Conservation (phyloP, 2,888 invertebrate genomes). For the Tachina fera region DNA sequence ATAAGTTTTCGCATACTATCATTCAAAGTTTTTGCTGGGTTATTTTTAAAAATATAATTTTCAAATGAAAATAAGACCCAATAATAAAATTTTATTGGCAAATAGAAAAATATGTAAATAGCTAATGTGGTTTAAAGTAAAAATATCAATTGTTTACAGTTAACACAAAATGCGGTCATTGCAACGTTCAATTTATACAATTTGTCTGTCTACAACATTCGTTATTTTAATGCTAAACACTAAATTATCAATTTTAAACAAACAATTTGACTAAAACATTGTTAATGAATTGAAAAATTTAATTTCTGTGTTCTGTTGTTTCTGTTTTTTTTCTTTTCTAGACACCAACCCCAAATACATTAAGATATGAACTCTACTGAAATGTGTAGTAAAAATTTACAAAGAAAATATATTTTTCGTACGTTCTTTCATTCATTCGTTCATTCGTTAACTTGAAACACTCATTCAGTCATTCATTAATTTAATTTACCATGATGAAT, state of each 20-base stretch:
- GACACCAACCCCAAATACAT: neutral
- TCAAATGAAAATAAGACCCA: neutral
- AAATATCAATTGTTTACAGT: neutral
- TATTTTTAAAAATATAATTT: neutral
- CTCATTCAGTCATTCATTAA: slow-evolving; percentile 14
- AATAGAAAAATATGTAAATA: neutral
- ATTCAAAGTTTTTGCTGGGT: no score
- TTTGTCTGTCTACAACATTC: slow-evolving; percentile 2
- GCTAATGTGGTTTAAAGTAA: slow-evolving; percentile 22
- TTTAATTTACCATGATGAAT: slow-evolving; percentile 20
- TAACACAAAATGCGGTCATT: slow-evolving; percentile 49
- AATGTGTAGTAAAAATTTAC: neutral
- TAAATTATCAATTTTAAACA: neutral
- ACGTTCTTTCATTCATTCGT: neutral
- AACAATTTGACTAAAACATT: slow-evolving; percentile 29
- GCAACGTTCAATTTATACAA: slow-evolving; percentile 26
- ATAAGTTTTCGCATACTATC: no score
- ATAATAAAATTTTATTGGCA: neutral
- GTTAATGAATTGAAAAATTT: slow-evolving; percentile 51
- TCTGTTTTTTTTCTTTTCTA: neutral
- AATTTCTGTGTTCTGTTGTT: slow-evolving; percentile 25
- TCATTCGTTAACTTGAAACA: neutral
- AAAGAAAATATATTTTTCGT: neutral
- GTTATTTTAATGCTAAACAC: slow-evolving; percentile 6
- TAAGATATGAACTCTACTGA: neutral